These are phyloP conservation scores for Catalaphyllia jardinei DNA, from an alignment of 64 coral and sea anemone species.

Conservation along the genomic window DNA sequence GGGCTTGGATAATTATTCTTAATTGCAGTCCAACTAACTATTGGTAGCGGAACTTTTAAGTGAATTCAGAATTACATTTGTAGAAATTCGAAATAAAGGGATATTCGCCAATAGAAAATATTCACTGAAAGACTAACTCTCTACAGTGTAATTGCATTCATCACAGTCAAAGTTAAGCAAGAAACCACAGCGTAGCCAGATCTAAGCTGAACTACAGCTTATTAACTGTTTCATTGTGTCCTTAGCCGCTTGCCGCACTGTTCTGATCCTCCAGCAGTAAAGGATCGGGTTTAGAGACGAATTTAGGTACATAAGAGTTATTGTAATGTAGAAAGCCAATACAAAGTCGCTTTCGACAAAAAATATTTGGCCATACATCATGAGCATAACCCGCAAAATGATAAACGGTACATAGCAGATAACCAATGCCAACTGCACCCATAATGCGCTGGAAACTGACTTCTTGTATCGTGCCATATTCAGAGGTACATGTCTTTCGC, in stretches of 20 bases:
- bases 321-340: neutral
- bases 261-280: neutral
- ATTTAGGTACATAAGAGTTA: neutral
- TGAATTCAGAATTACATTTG: no score
- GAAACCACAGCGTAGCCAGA: no score
- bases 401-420: neutral
- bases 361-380: neutral
- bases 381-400: neutral
- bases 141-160: no score
- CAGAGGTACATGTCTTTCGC: neutral
- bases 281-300: slow-evolving; percentile 7
- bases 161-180: no score
- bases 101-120: no score
- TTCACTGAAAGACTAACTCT: no score
- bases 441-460: neutral
- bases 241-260: neutral
- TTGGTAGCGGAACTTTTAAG: no score
- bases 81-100: no score
- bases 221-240: neutral
- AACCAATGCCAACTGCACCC: neutral
- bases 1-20: no score
- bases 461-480: neutral
- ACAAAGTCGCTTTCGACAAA: neutral
- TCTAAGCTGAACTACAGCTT: neutral
- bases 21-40: no score